These are phyloP conservation scores for Drosophila maculinotata DNA, from an alignment of 2,888 invertebrate species.

Conservation along the genomic window DNA sequence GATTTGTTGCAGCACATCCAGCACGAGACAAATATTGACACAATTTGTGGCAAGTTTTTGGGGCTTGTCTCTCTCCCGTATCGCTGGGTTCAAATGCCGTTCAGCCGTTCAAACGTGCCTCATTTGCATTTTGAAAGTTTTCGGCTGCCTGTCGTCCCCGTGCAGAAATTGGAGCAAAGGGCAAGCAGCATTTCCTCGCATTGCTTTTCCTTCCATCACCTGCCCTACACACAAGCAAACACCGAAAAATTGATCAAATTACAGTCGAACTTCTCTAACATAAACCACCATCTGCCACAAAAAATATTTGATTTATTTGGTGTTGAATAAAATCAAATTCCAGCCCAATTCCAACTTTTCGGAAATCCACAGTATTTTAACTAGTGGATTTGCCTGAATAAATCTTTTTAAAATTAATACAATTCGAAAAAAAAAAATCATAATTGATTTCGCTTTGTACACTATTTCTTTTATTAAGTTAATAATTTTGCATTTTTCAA, in stretches of 20 bases:
- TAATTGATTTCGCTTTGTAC: too few relatives aligned
- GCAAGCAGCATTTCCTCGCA: constrained; percentile 65
- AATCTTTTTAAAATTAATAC: too few relatives aligned
- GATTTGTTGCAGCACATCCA: constrained; percentile 84
- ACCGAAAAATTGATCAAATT: not conserved
- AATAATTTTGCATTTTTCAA: too few relatives aligned
- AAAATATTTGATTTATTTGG: not conserved
- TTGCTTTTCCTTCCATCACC: constrained; percentile 32
- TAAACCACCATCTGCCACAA: not conserved
- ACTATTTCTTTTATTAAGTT: too few relatives aligned
- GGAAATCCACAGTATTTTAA: too few relatives aligned
- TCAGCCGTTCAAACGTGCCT: constrained; percentile 65
- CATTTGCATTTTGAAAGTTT: constrained; percentile 76
- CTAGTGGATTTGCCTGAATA: too few relatives aligned
- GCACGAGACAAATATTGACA: constrained; percentile 78
- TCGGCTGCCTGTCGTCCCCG: constrained; percentile 30
- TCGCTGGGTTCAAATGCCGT: constrained; percentile 68
- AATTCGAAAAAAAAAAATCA: too few relatives aligned
- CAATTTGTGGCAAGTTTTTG: constrained; percentile 72
- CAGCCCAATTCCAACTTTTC: too few relatives aligned
- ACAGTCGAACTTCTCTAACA: constrained; percentile 1
- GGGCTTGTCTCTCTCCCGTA: constrained; percentile 35
- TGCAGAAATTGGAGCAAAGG: constrained; percentile 76
- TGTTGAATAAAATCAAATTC: too few relatives aligned
- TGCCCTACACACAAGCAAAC: constrained; percentile 47